These are phyloP conservation scores for Pseudanteris insignis DNA, from an alignment of 2,888 invertebrate genomes.

Conservation along the genomic window DNA sequence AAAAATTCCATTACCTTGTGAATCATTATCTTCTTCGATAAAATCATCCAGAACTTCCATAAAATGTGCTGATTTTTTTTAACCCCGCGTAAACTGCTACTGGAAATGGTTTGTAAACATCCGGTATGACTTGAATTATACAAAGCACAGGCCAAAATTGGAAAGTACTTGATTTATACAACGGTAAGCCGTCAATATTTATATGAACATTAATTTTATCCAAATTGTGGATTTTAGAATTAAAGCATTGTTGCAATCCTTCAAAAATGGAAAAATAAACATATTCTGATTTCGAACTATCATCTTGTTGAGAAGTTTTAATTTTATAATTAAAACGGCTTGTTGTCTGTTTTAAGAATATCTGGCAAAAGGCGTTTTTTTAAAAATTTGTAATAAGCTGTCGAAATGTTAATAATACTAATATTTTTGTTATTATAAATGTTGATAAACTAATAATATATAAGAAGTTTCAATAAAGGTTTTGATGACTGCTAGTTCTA, in stretches of 20 bases:
- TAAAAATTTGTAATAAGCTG: too few relatives aligned
- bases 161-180: constrained; percentile 20
- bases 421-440: too few relatives aligned
- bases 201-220: constrained; percentile 12
- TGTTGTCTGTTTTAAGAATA: too few relatives aligned
- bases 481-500: too few relatives aligned
- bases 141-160: constrained; percentile 38
- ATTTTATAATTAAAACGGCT: too few relatives aligned
- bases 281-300: not conserved
- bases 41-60: constrained; percentile 22
- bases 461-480: too few relatives aligned
- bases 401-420: too few relatives aligned
- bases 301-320: too few relatives aligned
- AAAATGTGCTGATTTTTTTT: too few relatives aligned
- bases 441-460: too few relatives aligned
- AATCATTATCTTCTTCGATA: constrained; percentile 25
- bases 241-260: constrained; percentile 8
- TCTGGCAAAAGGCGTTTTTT: too few relatives aligned
- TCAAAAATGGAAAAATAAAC: constrained; percentile 21
- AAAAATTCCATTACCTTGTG: constrained; percentile 4
- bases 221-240: constrained; percentile 2
- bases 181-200: constrained; percentile 33
- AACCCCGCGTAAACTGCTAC: constrained; percentile 38
- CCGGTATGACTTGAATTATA: constrained; percentile 20
- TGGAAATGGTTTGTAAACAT: constrained; percentile 41